Base-by-base conservation (phyloP, 2,113 vertebrate species). In the Prinia subflava region DNA sequence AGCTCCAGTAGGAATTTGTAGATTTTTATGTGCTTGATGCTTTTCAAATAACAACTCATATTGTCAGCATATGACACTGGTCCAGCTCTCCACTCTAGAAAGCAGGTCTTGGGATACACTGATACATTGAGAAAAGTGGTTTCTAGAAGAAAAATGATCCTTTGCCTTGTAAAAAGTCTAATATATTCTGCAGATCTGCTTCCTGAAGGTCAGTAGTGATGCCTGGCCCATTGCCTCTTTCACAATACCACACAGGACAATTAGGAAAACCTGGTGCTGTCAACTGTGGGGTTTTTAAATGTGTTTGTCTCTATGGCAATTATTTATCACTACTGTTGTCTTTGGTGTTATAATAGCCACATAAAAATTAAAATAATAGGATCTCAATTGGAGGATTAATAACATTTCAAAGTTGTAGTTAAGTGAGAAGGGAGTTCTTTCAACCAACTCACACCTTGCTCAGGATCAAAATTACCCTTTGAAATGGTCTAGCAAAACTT, bases 201-300 rank as follows among this genome's bases (percentile, higher is more conserved):
- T 88, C 20, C 11, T 59, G 47, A 83, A 77, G 9, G 11, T 17
- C 33, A 67, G 13, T 14, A 69, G 14, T 67, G 7, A 50, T 0
- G 1, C 23, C 23, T 83, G 47, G 16, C 7, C 15, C 1, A 0
- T 28, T 62, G 13, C 5, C 12, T 52, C 27, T 76, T 84, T 85
- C 37, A 90, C 15, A 94, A 4, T 22, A 64, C 9, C 13, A 52
- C 33, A 24, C 3, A 37, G 25, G 27, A 56, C 1, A 4, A 41
- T 55, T n/a, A 79, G 6, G 20, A 62, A 83, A 88, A 63, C 2
- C 2, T 3, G 0, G 4, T 44, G 7, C 15, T 41, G 12, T 70
- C 0, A 1, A 7, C 22, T 70, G 14, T 8, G 3, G 1, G 3
- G 7, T n/a, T 85, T 65, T 71, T 15, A n/a, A 31, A 25, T n/a